These are phyloP conservation scores for Cygnus buccinator DNA, from an alignment of 2,113 vertebrate genomes.

Conservation along the genomic window DNA sequence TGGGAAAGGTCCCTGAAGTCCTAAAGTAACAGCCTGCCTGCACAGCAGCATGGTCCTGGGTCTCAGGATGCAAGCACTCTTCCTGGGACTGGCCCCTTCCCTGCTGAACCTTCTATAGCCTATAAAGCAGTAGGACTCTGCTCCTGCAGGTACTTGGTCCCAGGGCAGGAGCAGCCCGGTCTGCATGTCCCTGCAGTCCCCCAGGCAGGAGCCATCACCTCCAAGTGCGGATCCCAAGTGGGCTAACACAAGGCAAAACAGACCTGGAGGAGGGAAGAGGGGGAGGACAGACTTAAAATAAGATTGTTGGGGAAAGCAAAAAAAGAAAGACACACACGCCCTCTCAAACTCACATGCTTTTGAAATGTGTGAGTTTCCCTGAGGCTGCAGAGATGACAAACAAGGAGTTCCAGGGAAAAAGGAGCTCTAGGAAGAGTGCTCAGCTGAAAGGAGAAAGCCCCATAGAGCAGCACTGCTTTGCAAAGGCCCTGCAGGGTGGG, in stretches of 20 bases:
- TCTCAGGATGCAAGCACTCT: background rate
- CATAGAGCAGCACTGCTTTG: background rate
- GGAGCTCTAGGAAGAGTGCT: background rate
- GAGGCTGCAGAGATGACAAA: background rate
- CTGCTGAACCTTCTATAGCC: accelerated
- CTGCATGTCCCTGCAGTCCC: background rate
- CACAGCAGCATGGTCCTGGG: background rate
- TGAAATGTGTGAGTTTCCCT: background rate
- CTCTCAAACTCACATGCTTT: background rate
- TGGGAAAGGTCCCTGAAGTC: background rate
- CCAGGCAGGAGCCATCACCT: background rate
- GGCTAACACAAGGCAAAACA: background rate
- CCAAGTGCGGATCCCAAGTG: background rate
- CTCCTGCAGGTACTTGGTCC: background rate
- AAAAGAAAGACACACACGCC: background rate
- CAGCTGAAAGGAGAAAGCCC: background rate
- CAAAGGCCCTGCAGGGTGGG: background rate
- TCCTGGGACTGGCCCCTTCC: accelerated
- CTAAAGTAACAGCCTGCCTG: accelerated
- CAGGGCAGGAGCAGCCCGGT: background rate
- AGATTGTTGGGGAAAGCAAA: background rate
- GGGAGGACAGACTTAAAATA: conserved; percentile 6
- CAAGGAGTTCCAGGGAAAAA: background rate
- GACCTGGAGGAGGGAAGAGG: conserved; percentile 2
- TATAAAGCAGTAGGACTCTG: background rate